Evolutionary conservation across 2,113 vertebrate genomes (phyloP).

Genomic region (Chaetorhynchus papuensis): DNA sequence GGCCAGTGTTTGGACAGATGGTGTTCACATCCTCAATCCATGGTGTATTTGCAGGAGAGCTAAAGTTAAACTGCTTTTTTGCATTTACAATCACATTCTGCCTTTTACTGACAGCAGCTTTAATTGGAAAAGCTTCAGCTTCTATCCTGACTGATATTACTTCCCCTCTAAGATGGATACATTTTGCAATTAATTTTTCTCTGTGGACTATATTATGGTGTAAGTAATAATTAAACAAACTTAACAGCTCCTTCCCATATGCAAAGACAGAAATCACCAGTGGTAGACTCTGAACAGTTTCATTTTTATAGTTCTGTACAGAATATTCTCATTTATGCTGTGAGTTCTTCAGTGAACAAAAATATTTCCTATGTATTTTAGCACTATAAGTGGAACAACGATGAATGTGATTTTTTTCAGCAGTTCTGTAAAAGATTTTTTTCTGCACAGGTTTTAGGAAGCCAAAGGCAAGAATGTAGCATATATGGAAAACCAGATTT

Average conservation of each 20-base stretch:
- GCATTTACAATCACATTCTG: constrained; percentile 52
- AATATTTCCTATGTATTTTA: constrained; percentile 5
- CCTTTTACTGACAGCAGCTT: constrained; percentile 52
- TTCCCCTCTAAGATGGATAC: constrained; percentile 36
- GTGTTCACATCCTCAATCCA: constrained; percentile 34
- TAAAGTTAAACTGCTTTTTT: constrained; percentile 53
- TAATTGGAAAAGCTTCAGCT: constrained; percentile 57
- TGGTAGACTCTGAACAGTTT: not conserved
- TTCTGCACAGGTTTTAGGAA: not conserved
- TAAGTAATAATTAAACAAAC: constrained; percentile 57
- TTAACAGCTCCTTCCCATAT: constrained; percentile 4
- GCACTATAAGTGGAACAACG: not conserved
- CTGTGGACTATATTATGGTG: constrained; percentile 1
- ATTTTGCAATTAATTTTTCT: constrained; percentile 60
- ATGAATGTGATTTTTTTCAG: not conserved
- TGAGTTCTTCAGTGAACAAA: not conserved
- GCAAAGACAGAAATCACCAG: not conserved
- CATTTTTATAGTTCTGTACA: not conserved
- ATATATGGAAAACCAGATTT: not conserved
- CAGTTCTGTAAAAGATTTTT: not conserved
- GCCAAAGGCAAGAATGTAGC: not conserved
- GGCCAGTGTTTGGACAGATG: constrained; percentile 47
- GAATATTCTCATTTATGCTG: not conserved
- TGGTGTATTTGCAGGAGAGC: constrained; percentile 56
- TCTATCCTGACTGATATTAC: constrained; percentile 32